A percentile compares a stretch with the other conserved stretches of the same genome.
These are phyloP conservation scores for Troides aeacus DNA, from an alignment of 2,888 invertebrate genomes.

Conservation along the genomic window DNA sequence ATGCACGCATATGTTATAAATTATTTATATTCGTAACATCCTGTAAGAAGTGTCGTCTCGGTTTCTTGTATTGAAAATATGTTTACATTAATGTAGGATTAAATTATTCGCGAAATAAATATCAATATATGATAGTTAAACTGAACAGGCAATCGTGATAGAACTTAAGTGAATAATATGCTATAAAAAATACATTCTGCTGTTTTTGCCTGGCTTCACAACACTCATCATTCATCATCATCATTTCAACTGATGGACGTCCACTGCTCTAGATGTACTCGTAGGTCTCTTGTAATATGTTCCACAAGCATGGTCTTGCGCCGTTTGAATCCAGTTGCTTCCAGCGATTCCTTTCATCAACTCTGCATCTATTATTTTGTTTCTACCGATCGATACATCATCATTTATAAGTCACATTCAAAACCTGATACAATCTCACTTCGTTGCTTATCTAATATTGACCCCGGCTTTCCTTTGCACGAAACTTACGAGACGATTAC, in stretches of 20 bases:
- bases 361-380: neutral
- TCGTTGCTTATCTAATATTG: constrained; percentile 14
- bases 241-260: no score
- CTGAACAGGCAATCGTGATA: neutral
- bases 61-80: neutral
- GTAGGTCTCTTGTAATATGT: no score
- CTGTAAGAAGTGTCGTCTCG: neutral
- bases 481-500: constrained; percentile 14
- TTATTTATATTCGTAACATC: no score
- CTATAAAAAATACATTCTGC: neutral
- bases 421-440: constrained; percentile 12
- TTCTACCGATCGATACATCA: neutral
- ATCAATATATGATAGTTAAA: neutral
- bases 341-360: neutral
- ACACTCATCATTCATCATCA: neutral
- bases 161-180: neutral
- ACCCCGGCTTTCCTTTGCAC: constrained; percentile 18
- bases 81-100: neutral
- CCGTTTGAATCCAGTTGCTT: no score
- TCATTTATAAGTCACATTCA: constrained; percentile 1
- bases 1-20: no score
- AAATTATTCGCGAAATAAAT: neutral
- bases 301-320: no score
- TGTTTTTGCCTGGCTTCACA: neutral
- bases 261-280: no score